These are phyloP conservation scores for Ophion ellenae DNA, from an alignment of 2,888 invertebrate species.

Conservation along the genomic window DNA sequence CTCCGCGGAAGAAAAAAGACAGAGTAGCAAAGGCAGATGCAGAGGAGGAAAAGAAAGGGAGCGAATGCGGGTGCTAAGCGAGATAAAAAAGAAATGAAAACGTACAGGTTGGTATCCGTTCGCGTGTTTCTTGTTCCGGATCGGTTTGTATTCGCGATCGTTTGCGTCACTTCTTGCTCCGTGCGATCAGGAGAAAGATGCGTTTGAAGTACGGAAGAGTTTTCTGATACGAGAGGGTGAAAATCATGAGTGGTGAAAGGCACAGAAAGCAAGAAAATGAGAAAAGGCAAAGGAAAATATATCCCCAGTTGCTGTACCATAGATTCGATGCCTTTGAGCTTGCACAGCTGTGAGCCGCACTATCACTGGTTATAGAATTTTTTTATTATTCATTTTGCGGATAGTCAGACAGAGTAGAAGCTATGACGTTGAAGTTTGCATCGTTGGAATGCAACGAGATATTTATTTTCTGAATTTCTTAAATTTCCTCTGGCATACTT, in stretches of 20 bases:
- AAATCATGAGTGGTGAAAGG: not conserved
- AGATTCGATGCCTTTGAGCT: not conserved
- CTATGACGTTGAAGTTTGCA: not conserved
- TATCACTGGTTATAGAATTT: no score
- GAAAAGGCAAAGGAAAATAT: not conserved
- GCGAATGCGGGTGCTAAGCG: no score
- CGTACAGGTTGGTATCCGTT: not conserved
- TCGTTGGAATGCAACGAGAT: not conserved
- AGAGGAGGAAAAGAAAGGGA: not conserved
- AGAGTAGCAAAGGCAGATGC: not conserved
- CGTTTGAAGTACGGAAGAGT: not conserved
- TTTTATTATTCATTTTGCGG: not conserved
- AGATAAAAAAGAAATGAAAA: not conserved
- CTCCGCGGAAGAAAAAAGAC: not conserved
- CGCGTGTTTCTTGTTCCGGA: not conserved
- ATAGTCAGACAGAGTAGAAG: not conserved
- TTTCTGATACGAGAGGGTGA: not conserved
- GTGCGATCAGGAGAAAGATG: not conserved
- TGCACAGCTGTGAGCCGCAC: no score
- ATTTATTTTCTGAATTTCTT: no score
- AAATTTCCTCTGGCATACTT: no score
- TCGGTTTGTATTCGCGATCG: no score
- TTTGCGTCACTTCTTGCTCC: not conserved
- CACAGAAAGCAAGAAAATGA: not conserved
- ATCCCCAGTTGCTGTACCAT: not conserved